phyloP scores from a whole-genome alignment of 2,797 vertebrate species.

The Lophius americanus region DNA sequence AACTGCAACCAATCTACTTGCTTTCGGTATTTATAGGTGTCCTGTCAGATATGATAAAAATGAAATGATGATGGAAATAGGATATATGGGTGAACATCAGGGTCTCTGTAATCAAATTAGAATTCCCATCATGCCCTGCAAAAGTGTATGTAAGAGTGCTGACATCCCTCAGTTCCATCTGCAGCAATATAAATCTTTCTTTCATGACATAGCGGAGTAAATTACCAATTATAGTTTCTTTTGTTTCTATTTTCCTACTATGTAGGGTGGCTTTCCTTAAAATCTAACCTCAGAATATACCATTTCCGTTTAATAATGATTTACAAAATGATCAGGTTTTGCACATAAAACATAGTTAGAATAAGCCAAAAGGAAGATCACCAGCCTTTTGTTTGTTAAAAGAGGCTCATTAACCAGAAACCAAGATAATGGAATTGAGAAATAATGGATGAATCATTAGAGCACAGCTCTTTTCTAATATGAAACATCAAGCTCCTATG shows the following conservation, averaged over 20 bases:
- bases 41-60: too few relatives aligned
- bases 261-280: background rate
- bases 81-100: too few relatives aligned
- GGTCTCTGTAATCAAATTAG: too few relatives aligned
- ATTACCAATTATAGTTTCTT: background rate
- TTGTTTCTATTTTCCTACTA: background rate
- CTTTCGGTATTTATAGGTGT: too few relatives aligned
- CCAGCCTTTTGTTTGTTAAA: slow-evolving; percentile 10
- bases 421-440: slow-evolving; percentile 12
- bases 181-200: too few relatives aligned
- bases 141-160: too few relatives aligned
- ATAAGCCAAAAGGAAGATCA: background rate
- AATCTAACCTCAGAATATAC: too few relatives aligned
- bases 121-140: too few relatives aligned
- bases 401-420: slow-evolving; percentile 11
- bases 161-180: too few relatives aligned
- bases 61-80: too few relatives aligned
- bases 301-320: background rate
- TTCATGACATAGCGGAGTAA: too few relatives aligned
- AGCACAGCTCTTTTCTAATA: background rate
- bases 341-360: background rate
- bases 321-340: background rate
- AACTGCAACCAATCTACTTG: too few relatives aligned
- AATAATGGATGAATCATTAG: slow-evolving; percentile 6
- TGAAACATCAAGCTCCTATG: background rate